Evolutionary conservation across 2,113 vertebrate species (phyloP).

Genomic region (Neolamprologus brichardi): DNA sequence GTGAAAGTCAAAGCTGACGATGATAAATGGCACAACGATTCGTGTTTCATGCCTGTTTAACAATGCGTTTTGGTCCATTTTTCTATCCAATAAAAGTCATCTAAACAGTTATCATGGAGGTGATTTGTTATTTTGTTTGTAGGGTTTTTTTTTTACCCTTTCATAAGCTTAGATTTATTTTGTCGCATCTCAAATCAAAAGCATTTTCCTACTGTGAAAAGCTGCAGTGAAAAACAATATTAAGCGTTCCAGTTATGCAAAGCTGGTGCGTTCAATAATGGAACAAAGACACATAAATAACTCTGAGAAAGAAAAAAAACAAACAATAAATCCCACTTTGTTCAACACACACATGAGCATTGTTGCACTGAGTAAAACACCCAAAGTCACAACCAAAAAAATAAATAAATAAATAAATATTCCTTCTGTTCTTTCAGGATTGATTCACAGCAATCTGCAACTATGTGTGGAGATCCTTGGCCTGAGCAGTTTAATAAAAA

Average conservation of each 20-base stretch:
- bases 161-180: background rate
- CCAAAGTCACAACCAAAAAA: background rate
- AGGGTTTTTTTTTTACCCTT: fast-evolving
- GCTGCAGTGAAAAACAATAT: background rate
- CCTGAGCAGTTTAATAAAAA: background rate
- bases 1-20: background rate
- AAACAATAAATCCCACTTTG: background rate
- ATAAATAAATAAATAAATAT: fast-evolving
- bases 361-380: background rate
- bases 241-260: background rate
- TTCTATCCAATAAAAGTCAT: background rate
- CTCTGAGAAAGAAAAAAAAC: background rate
- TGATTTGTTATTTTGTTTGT: background rate
- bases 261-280: background rate
- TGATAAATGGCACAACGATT: background rate
- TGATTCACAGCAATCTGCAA: background rate
- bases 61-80: background rate
- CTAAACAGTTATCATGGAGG: background rate
- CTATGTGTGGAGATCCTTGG: background rate
- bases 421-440: background rate
- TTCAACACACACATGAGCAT: background rate
- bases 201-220: background rate
- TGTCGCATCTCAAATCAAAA: background rate
- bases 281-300: background rate
- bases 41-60: background rate